Percentiles rank a stretch among this genome's conserved stretches.
Evolutionary conservation across 2,888 invertebrate species (phyloP).

Genomic region (Trypoxylon attenuatum): DNA sequence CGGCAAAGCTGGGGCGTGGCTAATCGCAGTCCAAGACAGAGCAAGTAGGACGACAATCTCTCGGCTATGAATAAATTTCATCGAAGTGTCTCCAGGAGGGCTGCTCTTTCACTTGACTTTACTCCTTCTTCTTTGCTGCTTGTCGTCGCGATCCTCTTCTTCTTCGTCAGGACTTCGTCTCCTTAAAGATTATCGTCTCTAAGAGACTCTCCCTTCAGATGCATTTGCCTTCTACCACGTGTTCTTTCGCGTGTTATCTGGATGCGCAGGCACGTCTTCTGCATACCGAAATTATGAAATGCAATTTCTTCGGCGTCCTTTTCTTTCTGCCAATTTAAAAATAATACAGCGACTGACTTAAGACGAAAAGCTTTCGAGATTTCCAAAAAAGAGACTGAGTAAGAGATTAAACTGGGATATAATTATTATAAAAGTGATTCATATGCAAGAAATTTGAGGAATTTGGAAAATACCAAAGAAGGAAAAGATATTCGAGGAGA

Average conservation of each 20-base stretch:
- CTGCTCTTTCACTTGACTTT: slow-evolving; percentile 33
- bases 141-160: neutral
- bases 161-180: neutral
- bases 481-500: neutral
- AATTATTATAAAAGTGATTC: slow-evolving; percentile 1
- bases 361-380: too few relatives aligned
- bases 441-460: too few relatives aligned
- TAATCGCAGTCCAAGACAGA: slow-evolving; percentile 37
- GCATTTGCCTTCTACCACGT: neutral
- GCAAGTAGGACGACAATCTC: slow-evolving; percentile 32
- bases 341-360: too few relatives aligned
- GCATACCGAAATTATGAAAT: too few relatives aligned
- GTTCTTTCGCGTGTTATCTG: too few relatives aligned
- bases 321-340: too few relatives aligned
- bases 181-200: slow-evolving; percentile 28
- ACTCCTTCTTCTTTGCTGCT: slow-evolving; percentile 4
- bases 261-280: too few relatives aligned
- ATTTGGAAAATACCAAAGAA: slow-evolving; percentile 5
- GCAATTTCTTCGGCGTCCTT: too few relatives aligned
- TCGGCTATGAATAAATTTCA: slow-evolving; percentile 54
- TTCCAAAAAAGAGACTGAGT: too few relatives aligned
- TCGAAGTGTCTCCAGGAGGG: slow-evolving; percentile 18
- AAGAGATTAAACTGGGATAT: too few relatives aligned
- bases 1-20: slow-evolving; percentile 28
- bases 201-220: slow-evolving; percentile 10